A percentile compares a stretch with the other conserved stretches of the same genome.
Evolutionary conservation across 1,140 invertebrate species (phyloP).

Genomic region (Muscidifurax raptorellus): DNA sequence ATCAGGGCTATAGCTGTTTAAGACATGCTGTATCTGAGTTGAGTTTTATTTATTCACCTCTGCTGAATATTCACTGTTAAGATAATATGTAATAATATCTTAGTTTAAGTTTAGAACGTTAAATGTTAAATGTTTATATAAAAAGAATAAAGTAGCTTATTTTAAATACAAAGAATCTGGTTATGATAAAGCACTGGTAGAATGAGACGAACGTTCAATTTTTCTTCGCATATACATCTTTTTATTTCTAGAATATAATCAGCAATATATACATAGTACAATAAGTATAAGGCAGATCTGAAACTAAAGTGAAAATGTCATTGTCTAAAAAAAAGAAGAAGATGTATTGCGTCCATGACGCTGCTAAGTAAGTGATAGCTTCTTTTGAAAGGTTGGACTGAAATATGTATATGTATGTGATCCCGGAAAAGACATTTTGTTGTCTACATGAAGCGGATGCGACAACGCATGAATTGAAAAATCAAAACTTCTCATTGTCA

Average conservation of each 20-base stretch:
- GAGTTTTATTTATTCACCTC: background rate
- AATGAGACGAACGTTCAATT: background rate
- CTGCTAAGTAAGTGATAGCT: conserved; percentile 5
- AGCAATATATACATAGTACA: conserved; percentile 63
- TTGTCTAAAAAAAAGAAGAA: conserved; percentile 47
- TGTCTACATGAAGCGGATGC: conserved; percentile 13
- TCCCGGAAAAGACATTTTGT: background rate
- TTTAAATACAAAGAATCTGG: conserved; percentile 1
- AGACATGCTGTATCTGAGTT: background rate
- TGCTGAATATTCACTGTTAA: background rate
- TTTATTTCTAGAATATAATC: conserved; percentile 62
- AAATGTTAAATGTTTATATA: background rate
- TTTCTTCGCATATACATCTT: conserved; percentile 54
- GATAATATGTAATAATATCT: background rate
- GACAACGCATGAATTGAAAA: conserved; percentile 15
- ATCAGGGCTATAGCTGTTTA: background rate
- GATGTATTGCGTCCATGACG: conserved; percentile 14
- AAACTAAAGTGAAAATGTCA: conserved; percentile 58
- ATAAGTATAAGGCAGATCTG: conserved; percentile 61
- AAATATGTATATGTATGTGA: conserved; percentile 26
- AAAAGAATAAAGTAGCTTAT: conserved; percentile 29
- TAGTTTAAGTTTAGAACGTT: conserved; percentile 9
- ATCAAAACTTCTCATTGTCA: conserved; percentile 4
- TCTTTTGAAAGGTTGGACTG: conserved; percentile 11
- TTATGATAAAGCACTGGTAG: background rate